Base-by-base conservation (phyloP, 2,113 vertebrate species). In the Salvelinus fontinalis region DNA sequence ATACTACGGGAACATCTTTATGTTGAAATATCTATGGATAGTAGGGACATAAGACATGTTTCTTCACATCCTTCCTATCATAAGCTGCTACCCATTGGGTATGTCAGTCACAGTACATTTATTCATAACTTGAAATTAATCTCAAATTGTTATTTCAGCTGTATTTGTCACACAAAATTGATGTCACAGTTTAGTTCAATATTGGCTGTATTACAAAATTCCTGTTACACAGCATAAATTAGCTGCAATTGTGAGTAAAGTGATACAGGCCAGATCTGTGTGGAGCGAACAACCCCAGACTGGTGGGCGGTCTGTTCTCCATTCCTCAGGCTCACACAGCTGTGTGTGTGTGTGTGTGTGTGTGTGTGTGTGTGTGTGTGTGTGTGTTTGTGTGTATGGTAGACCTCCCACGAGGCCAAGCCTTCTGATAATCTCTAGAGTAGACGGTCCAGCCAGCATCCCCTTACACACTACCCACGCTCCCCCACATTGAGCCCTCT, bases 301-400 rank as follows among this genome's bases (percentile, higher is more conserved):
- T 51, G 51, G 39, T 74, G 62, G 62, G 62, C 44, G 7, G 29
- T 69, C 65, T 69, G 68, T 20, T 60, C 26, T 27, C 59, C 75
- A 76, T 76, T 76, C 67, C 75, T 70, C n/a, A 69, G 29, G 34
- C 74, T 64, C 24, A 73, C 72, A 73, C 71, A 60, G 72, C 72
- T 74, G 72, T 44, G 12, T 14, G 59, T 16, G 20, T 34, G 64
- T 67, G 74, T 75, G 13, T 49, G 73, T 51, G 62, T 66, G 14
- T 26, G 11, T 18, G 73, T 48, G 73, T 27, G n/a, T 74, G 72
- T 44, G 12, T 14, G 59, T 16, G 20, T 34, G 64, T 67, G 74
- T 75, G 13, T 49, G 73, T 51, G 62, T 66, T 22, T 26, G 11
- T 18, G 73, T 48, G 73, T 27, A 44, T 20, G 44, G 24, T 13